phyloP scores from a whole-genome alignment of 2,888 invertebrate genomes.

The Luperina testacea region DNA sequence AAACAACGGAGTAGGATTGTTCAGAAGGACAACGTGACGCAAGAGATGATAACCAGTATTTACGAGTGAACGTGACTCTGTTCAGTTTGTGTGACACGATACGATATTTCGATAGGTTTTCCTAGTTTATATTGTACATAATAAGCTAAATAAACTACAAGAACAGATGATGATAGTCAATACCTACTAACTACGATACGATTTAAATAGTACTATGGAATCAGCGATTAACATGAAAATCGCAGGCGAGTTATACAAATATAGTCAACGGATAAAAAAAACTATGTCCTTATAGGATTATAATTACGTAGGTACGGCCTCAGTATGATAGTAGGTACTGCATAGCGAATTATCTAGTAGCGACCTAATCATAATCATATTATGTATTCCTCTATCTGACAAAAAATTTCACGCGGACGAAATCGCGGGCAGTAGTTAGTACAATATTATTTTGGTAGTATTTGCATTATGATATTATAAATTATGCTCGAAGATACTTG shows the following conservation, averaged over 20 bases:
- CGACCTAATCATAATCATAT: not conserved
- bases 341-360: slow-evolving; percentile 2
- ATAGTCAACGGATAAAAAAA: slow-evolving; percentile 21
- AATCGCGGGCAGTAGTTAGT: no score
- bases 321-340: not conserved
- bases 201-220: slow-evolving; percentile 4
- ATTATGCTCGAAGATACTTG: not conserved
- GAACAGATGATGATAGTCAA: not conserved
- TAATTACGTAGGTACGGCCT: not conserved
- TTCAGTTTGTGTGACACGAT: not conserved
- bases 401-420: no score
- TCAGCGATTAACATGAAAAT: slow-evolving; percentile 1
- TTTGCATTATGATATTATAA: not conserved
- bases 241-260: slow-evolving; percentile 9
- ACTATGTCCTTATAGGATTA: slow-evolving; percentile 9
- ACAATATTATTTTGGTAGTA: not conserved
- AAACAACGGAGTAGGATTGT: not conserved
- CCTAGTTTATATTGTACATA: not conserved
- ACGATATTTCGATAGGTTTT: not conserved
- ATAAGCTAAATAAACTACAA: not conserved
- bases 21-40: slow-evolving; percentile 24
- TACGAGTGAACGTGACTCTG: slow-evolving; percentile 1
- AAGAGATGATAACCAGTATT: not conserved
- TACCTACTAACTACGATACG: not conserved
- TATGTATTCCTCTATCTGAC: not conserved